Conservation (phyloP, 2,113 vertebrate genomes). For the Crypturellus undulatus region DNA sequence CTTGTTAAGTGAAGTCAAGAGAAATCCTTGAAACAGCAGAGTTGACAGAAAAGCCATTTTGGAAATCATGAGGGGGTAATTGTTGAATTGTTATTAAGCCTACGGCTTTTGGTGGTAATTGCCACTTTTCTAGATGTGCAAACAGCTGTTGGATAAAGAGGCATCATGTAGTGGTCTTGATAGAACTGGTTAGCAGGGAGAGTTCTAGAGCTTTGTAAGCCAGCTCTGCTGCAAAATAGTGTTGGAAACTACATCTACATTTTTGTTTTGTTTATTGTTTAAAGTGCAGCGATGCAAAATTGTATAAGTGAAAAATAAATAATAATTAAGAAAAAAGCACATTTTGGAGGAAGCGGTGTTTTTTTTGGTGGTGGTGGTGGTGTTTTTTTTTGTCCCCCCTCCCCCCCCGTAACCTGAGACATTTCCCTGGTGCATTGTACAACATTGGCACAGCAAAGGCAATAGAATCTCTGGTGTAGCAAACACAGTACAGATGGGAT, state of each 20-base stretch:
- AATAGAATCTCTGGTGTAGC: not conserved
- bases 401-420: too few species aligned
- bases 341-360: not conserved
- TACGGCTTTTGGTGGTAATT: not conserved
- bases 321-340: not conserved
- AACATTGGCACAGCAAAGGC: too few species aligned
- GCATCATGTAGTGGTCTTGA: not conserved
- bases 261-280: not conserved
- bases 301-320: not conserved
- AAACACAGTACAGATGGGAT: not conserved
- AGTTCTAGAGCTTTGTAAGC: not conserved
- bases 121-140: not conserved
- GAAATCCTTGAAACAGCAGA: not conserved
- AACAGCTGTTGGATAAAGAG: not conserved
- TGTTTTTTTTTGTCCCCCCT: too few species aligned
- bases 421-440: too few species aligned
- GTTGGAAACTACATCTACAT: not conserved
- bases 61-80: not conserved
- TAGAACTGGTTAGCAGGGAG: not conserved
- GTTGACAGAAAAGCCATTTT: not conserved
- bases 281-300: not conserved
- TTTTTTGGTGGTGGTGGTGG: too few species aligned
- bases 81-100: not conserved
- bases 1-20: not conserved
- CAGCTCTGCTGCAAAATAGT: not conserved